phyloP scores from a whole-genome alignment of 2,113 vertebrate species.

The Neotragus moschatus region DNA sequence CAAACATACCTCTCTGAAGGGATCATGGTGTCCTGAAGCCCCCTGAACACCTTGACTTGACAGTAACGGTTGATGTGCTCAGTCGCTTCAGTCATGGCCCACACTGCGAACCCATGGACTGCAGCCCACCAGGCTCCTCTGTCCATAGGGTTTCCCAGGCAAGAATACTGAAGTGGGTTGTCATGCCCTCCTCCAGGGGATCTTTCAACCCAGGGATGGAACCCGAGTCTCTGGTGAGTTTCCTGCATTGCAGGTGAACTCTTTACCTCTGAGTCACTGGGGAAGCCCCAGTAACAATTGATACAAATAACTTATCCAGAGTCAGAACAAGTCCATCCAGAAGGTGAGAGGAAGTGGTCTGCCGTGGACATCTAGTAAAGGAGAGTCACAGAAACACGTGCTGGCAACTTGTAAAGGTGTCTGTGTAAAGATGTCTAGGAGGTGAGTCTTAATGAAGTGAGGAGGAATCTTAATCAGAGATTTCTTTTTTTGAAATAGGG shows the following conservation, averaged over 20 bases:
- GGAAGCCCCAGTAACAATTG: neutral
- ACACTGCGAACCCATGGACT: neutral
- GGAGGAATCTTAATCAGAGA: neutral
- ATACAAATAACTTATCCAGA: neutral
- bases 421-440: neutral
- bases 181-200: neutral
- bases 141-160: neutral
- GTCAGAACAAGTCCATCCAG: too few relatives aligned
- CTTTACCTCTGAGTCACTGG: neutral
- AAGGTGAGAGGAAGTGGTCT: neutral
- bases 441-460: neutral
- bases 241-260: neutral
- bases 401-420: neutral
- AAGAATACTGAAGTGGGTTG: neutral
- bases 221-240: neutral
- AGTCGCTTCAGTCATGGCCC: neutral
- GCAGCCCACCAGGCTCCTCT: neutral
- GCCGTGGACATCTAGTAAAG: neutral
- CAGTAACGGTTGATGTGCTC: neutral
- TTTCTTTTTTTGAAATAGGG: neutral
- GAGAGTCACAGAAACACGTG: neutral
- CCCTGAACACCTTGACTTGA: rapidly evolving
- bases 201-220: neutral
- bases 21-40: neutral
- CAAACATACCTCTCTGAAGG: neutral